phyloP scores from a whole-genome alignment of 2,113 vertebrate genomes.

The Silurus glanis region DNA sequence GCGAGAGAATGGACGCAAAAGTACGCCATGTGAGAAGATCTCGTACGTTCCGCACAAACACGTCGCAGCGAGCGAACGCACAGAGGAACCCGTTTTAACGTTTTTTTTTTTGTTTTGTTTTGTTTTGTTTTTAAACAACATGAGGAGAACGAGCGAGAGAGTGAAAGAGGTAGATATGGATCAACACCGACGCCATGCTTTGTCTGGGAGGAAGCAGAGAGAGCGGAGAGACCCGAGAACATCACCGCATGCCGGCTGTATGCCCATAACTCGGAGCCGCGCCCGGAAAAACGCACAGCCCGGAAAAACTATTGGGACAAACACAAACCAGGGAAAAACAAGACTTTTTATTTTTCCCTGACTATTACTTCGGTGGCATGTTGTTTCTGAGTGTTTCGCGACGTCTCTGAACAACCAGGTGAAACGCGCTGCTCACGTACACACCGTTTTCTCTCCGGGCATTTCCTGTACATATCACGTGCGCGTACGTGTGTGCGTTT shows the following conservation, averaged over 20 bases:
- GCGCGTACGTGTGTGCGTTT: not conserved
- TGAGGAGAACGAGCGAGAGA: constrained; percentile 50
- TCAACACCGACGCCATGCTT: constrained; percentile 56
- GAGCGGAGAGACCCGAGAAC: constrained; percentile 61
- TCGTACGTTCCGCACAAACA: constrained; percentile 56
- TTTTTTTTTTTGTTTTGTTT: constrained; percentile 48
- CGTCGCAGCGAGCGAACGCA: constrained; percentile 62
- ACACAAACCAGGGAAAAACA: constrained; percentile 57
- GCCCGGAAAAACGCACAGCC: constrained; percentile 66
- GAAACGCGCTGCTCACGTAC: not conserved
- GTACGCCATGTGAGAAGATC: constrained; percentile 77
- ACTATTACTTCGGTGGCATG: constrained; percentile 58
- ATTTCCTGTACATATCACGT: constrained; percentile 18
- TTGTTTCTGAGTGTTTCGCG: constrained; percentile 59
- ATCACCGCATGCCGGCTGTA: constrained; percentile 64
- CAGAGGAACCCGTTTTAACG: constrained; percentile 66
- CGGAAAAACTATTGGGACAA: constrained; percentile 58
- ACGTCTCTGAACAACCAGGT: constrained; percentile 32
- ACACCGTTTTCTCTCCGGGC: not conserved
- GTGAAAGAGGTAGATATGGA: constrained; percentile 52
- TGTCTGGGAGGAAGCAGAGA: constrained; percentile 60
- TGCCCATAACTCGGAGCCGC: constrained; percentile 65
- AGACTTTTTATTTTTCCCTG: constrained; percentile 61
- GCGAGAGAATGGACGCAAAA: constrained; percentile 82
- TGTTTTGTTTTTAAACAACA: constrained; percentile 49